Base-by-base conservation (phyloP, 2,888 invertebrate genomes). In the Campopleginae sp. region DNA sequence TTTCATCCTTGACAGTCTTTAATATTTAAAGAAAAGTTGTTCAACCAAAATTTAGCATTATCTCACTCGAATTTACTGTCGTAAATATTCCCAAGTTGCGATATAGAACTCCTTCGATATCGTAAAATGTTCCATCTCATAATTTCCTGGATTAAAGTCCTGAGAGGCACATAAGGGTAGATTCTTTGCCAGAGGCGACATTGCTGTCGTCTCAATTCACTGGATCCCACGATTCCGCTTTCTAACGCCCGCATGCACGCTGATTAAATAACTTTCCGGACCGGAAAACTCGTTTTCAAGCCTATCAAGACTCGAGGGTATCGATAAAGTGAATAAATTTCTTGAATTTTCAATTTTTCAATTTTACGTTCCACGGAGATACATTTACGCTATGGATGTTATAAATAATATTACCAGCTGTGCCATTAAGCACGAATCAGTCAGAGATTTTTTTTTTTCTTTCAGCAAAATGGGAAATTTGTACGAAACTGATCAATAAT, bases 181-280 rank as follows among this genome's bases (percentile, higher is more conserved):
- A 19, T 65, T 48, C 38, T 74, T 68, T 46, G 66, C 72, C 44
- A 82, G 77, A 71, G 66, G n/a, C 58, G 44, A 42, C n/a, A 71
- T 65, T 14, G 31, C 51, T 42, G 17, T 63, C 77, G 63, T 78
- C 61, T 46, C 65, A 63, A 74, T 80, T 84, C 70, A 66, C 31
- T 58, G 81, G 61, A 84, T 87, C 86, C 88, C 87, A 87, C 86
- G 87, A 84, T 76, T 51, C 48, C 70, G 58, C 61, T 63, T 84
- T 74, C 46, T 74, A 38, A 70, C 86, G 83, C 88, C 88, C 88
- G 88, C 87, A 88, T 87, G 63, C 70, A 63, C 71, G 75, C 76
- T 85, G 85, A 87, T 87, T 86, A 68, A 86, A 87, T 86, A 85
- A 81, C 78, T 84, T 86, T 82, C 82, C 82, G 78, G 86, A 81